Evolutionary conservation across 2,113 vertebrate genomes (phyloP), one percentile per base, ranked within the genome.

Genomic region (Copsychus sechellarum): DNA sequence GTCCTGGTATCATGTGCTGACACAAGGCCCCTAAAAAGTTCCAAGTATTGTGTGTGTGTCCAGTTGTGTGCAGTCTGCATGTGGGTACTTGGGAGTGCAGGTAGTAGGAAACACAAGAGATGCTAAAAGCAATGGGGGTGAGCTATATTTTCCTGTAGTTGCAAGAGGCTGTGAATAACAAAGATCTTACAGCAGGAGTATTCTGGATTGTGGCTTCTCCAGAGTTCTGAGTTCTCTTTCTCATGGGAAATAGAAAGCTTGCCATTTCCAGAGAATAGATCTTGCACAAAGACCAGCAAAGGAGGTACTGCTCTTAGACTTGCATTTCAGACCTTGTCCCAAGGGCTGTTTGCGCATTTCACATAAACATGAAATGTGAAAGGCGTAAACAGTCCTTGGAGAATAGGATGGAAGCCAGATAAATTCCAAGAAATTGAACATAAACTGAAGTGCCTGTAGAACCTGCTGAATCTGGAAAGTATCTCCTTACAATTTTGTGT

Each of bases 361-460:
- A 18, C 17, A 6, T 93, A 86, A 92, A 83, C 86, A 66, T 15
- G 8, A 90, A 92, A 93, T 51, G 42, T 66, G 88, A 90, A 62
- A 70, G 25, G 33, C 88, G n/a, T 90, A 93, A 92, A 86, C 76
- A 93, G 76, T 74, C 88, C 91, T 93, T 97, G 91, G 64, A 81
- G 72, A 67, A 58, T 33, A 40, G 79, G 50, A 33, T 45, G 22
- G 29, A 71, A 91, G 80, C 47, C 67, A 88, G 67, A 93, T 29
- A 62, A 42, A 81, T 86, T 83, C 56, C 34, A 25, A 56, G 64
- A 51, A 54, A 50, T 5, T 34, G 29, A 34, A 85, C 69, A 78
- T 42, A 47, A 88, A 70, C 12, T 80, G 19, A 65, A 69, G 38
- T 66, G 66, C 60, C 13, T 54, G 50, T 73, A 81, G 42, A 73